Evolutionary conservation across 2,888 invertebrate species (phyloP).

Genomic region (Mythimna lalbum): DNA sequence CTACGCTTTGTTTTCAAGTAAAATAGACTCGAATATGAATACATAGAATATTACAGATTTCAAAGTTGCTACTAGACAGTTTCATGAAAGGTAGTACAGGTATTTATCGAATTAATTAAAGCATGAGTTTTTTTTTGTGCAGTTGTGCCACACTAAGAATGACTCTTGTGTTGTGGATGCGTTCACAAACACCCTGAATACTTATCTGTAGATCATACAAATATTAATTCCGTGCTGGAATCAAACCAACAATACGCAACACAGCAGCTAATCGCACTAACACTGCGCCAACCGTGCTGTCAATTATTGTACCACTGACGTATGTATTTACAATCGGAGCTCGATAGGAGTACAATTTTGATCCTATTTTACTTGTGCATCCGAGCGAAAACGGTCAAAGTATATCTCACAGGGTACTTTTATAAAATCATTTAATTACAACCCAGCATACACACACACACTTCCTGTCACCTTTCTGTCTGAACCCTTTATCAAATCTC

Average conservation of each 20-base stretch:
- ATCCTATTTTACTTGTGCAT: background rate
- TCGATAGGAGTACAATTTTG: background rate
- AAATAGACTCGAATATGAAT: constrained; percentile 35
- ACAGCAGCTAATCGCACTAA: too few relatives aligned
- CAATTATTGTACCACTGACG: too few relatives aligned
- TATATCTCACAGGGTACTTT: background rate
- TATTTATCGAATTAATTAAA: background rate
- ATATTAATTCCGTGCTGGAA: too few relatives aligned
- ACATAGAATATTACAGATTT: constrained; percentile 3
- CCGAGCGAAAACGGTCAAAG: background rate
- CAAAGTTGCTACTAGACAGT: constrained; percentile 25
- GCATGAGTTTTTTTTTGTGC: too few relatives aligned
- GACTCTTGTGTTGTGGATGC: too few relatives aligned
- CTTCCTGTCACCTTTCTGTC: constrained; percentile 15
- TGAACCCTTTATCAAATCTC: constrained; percentile 36
- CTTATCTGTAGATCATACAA: too few relatives aligned
- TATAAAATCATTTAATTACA: constrained; percentile 4
- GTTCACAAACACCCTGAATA: too few relatives aligned
- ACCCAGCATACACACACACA: background rate
- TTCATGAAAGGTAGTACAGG: constrained; percentile 19
- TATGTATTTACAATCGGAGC: too few relatives aligned
- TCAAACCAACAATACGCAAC: too few relatives aligned
- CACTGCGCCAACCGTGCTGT: too few relatives aligned
- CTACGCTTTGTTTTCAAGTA: constrained; percentile 45
- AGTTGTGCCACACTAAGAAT: too few relatives aligned